Base-by-base conservation (phyloP, 2,888 invertebrate genomes). In the Erpobdella octoculata region DNA sequence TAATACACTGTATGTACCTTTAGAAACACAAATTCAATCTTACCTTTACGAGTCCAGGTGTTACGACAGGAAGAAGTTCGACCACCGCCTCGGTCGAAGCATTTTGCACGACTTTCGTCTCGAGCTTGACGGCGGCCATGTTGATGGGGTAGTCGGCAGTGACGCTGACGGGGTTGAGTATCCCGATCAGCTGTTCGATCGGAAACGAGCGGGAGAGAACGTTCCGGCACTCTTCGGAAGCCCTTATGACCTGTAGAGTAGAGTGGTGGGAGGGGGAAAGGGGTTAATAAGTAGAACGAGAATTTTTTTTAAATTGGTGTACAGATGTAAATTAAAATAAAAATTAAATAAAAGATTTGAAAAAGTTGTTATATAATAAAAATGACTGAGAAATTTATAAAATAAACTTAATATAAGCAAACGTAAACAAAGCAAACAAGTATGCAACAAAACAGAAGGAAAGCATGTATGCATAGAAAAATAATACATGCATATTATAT, bases 41-140 rank as follows among this genome's bases (percentile, higher is more conserved):
- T 82, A 90, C 92, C 87, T 90, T 89, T 62, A 93, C 89, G 12
- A 95, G 88, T 48, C 91, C 91, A 62, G 92, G 91, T 89, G 93
- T 92, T 72, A 94, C 88, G 75, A 88, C 88, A 0, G 87, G 86
- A 66, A 95, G 87, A 79, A 89, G 87, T 8, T 68, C 21, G 5
- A 46, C 46, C n/a, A 74, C 48, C 1, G 31, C 65, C 12, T 71
- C 72, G 4, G 46, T 38, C 8, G 68, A 25, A n/a, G 75, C 70
- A 6, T 61, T 53, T 66, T 74, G 70, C 18, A 73, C 59, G n/a
- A 82, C 82, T 77, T 80, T 80, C 5, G 78, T 80, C 74, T 80
- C 78, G 86, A 95, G 89, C 86, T 95, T 95, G 65, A 96, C 89
- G 73, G 93, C 93, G 76, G 92, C 93, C 82, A 93, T 88, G 80